Evolutionary conservation across 2,888 invertebrate species (phyloP).

Genomic region (Cephus pygmeus): DNA sequence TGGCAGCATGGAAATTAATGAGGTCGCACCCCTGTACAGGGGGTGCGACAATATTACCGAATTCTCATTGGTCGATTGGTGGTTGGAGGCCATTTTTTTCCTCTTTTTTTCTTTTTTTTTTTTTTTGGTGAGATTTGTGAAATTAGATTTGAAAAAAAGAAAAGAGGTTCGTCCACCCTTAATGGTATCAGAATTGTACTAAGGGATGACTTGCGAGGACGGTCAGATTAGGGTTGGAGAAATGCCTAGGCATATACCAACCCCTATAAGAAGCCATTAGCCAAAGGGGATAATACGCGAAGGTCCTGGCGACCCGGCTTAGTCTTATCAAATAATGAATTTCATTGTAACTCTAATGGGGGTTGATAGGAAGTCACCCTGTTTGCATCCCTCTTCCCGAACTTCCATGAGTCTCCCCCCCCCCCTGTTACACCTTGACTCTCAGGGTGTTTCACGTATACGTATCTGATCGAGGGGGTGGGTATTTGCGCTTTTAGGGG

Average conservation of each 20-base stretch:
- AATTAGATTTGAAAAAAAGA: neutral
- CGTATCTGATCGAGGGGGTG: no score
- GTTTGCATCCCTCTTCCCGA: neutral
- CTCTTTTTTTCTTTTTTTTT: accelerated
- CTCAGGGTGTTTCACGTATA: neutral
- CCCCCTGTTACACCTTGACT: neutral
- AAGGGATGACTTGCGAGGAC: neutral
- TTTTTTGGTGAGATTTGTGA: neutral
- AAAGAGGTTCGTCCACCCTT: neutral
- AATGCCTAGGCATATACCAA: neutral
- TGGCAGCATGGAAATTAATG: neutral
- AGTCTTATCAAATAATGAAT: conserved; percentile 9
- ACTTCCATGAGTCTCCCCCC: neutral
- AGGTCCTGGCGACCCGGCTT: conserved; percentile 1
- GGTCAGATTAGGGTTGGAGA: neutral
- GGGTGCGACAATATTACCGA: neutral
- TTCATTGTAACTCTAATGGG: conserved; percentile 2
- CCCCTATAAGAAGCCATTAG: conserved; percentile 2
- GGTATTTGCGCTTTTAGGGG: neutral
- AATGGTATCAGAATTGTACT: neutral
- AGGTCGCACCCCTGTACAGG: neutral
- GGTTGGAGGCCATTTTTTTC: neutral
- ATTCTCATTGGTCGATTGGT: neutral
- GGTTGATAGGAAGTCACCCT: neutral
- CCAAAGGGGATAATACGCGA: conserved; percentile 6